Base-by-base conservation (phyloP, 2,888 invertebrate species). In the Nasonia oneida region DNA sequence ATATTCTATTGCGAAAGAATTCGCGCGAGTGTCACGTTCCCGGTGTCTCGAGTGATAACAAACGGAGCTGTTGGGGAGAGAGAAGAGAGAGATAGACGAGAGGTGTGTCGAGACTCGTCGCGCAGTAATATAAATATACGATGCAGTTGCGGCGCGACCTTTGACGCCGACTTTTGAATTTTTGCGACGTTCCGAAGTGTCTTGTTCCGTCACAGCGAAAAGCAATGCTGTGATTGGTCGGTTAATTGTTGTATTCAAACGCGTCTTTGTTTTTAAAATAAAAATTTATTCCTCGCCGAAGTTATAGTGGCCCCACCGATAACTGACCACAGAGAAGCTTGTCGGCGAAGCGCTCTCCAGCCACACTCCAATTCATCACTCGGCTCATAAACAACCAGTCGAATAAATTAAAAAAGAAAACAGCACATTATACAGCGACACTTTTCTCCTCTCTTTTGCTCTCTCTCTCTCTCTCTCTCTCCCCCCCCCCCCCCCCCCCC, bases 391-490 rank as follows among this genome's bases (percentile, higher is more conserved):
- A 53, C 53, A 53, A 53, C 53, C 53, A 18, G 18, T 18, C 53
- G 18, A 53, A 53, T 53, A 53, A 53, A 53, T 53, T 53, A 53
- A 18, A 53, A 53, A 42, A 39, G 8, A 42, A 47, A 3, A 3
- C 4, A 18, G 53, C 5, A 47, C 47, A 47, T 47, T 47, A 47
- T 47, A 47, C 47, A 47, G 47, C 12, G 47, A 47, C 47, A 47
- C 47, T 42, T 57, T 4, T 57, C 57, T 57, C 23, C 57, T 57
- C 57, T 57, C 57, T 61, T 29, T 29, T 29, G 29, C 57, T 61
- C n/a, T 61, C 57, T 57, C 57, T 57, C 29, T 57, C 57, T 57
- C 57, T 57, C 57, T 61, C 57, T 61, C n/a, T n/a, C n/a, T n/a
- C n/a, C n/a, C n/a, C n/a, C n/a, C n/a, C n/a, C n/a, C n/a, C 23